Base-by-base conservation (phyloP, 1,140 invertebrate species). In the Ooceraea biroi region DNA sequence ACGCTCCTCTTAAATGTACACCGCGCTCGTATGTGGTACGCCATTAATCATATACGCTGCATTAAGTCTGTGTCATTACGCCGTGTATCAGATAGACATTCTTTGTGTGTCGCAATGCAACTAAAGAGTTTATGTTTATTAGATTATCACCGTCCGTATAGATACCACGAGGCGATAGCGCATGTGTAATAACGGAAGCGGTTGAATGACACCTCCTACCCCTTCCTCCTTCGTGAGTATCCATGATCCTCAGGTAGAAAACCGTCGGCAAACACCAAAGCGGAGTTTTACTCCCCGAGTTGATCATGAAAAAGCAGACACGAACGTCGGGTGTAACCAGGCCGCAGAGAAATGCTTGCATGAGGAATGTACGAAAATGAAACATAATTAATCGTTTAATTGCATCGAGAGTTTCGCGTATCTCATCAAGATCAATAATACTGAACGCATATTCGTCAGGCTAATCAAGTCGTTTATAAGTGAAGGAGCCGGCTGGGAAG, bases 31-130 rank as follows among this genome's bases (percentile, higher is more conserved):
- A 69, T 57, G 69, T 57, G 44, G 36, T 65, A 46, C 76, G 14
- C 50, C 65, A 80, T 80, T 71, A 80, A 80, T 80, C 76, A 80
- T 80, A 80, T 65, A 80, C 50, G 76, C 76, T 71, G 76, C 76
- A 80, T 80, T 80, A 80, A 80, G 66, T 36, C 65, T 30, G 66
- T 80, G 76, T 80, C 76, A 80, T 80, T 80, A 80, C 76, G 27
- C 7, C 63, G 52, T 80, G 36, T 80, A 80, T 80, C 76, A 80
- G 76, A 80, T 80, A 71, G 76, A 80, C 52, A 71, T 71, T 71
- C 76, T 71, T 57, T 69, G 76, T 78, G 44, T 7, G 44, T 10
- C 27, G 63, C 25, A 80, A 71, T 80, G 76, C 36, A 71, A 46
- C 76, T 58, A 58, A 71, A 80, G 76, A 71, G 76, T 57, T 69